Percentiles rank a stretch among this genome's conserved stretches.
Evolutionary conservation across 2,113 vertebrate genomes (phyloP).

Genomic region (Bucco capensis): DNA sequence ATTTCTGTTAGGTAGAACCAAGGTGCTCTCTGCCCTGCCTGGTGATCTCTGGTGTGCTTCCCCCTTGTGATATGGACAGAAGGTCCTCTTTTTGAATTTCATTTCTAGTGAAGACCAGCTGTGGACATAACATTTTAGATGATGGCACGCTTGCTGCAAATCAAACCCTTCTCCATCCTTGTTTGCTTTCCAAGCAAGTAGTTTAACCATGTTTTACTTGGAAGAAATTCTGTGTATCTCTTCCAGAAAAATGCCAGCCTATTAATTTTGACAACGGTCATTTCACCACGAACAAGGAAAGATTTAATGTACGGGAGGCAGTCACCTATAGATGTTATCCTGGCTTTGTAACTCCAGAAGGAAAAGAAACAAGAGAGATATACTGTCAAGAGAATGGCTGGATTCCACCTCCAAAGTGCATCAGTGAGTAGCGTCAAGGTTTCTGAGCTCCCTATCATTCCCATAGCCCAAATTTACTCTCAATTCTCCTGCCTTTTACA

Average conservation of each 20-base stretch:
- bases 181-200: not conserved
- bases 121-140: not conserved
- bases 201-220: not conserved
- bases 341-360: constrained; percentile 54
- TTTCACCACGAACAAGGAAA: fast-evolving
- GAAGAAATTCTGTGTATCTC: not conserved
- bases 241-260: constrained; percentile 20
- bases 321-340: not conserved
- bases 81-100: not conserved
- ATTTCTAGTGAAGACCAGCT: not conserved
- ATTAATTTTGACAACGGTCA: not conserved
- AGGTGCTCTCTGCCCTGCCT: not conserved
- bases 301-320: fast-evolving
- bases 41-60: not conserved
- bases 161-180: not conserved
- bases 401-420: constrained; percentile 54
- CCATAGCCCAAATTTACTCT: too few species aligned
- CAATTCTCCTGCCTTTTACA: too few species aligned
- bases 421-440: constrained; percentile 58
- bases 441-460: not conserved
- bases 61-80: not conserved
- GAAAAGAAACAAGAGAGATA: not conserved
- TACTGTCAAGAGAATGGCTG: constrained; percentile 37
- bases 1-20: not conserved
- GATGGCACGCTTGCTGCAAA: not conserved